Conservation (phyloP, 1,140 invertebrate genomes). For the Doryteuthis pealeii region DNA sequence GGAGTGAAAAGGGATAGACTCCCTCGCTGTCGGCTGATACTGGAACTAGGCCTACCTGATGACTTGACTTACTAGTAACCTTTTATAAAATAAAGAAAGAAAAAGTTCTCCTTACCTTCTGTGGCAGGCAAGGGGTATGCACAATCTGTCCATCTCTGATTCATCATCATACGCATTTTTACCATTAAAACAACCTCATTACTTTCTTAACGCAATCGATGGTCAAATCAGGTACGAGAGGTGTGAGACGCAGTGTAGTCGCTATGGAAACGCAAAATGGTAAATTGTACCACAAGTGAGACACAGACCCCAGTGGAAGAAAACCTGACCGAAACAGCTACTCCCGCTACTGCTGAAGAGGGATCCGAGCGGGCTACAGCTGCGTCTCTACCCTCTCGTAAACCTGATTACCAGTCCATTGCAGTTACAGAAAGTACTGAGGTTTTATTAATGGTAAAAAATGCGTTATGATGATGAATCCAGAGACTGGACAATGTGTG, state of each 20-base stretch:
- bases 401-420: slow-evolving; percentile 54
- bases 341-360: background rate
- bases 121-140: slow-evolving; percentile 53
- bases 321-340: background rate
- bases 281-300: background rate
- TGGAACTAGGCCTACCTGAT: no score
- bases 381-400: slow-evolving; percentile 16
- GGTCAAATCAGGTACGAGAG: slow-evolving; percentile 42
- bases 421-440: slow-evolving; percentile 49
- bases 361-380: background rate
- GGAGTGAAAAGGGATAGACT: no score
- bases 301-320: background rate
- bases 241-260: background rate
- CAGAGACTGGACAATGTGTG: slow-evolving; percentile 54
- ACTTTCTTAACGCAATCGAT: slow-evolving; percentile 53
- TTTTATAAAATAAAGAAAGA: no score
- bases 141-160: slow-evolving; percentile 55
- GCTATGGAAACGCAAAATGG: slow-evolving; percentile 5
- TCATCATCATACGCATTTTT: slow-evolving; percentile 58
- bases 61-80: no score
- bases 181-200: slow-evolving; percentile 54
- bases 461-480: slow-evolving; percentile 54
- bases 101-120: slow-evolving; percentile 39
- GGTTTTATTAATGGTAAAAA: slow-evolving; percentile 57
- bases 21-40: no score